Conservation (phyloP, 2,797 vertebrate genomes). For the Acestrorhynchus altus region DNA sequence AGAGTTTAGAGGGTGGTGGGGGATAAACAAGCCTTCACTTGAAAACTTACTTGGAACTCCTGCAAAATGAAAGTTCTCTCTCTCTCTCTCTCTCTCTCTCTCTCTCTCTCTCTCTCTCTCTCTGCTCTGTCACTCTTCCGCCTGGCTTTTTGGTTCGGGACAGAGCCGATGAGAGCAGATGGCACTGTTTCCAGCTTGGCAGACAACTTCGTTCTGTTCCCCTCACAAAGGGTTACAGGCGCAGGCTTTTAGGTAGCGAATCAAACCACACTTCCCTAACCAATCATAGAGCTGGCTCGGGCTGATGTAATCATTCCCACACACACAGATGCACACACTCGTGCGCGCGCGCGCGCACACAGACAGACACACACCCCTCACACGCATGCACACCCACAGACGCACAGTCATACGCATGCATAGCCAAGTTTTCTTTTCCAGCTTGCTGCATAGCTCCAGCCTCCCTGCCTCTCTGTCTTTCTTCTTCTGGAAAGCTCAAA, state of each 20-base stretch:
- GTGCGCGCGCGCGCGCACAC: conserved; percentile 42
- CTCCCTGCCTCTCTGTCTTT: conserved; percentile 27
- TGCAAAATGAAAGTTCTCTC: conserved; percentile 53
- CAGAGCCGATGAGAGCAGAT: conserved; percentile 62
- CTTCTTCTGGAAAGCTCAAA: conserved; percentile 2
- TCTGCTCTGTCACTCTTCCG: too few relatives aligned
- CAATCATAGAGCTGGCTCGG: conserved; percentile 83
- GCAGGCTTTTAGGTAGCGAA: conserved; percentile 87
- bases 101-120: too few relatives aligned
- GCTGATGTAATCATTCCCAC: conserved; percentile 86
- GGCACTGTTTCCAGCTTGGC: conserved; percentile 82
- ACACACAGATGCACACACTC: conserved; percentile 51
- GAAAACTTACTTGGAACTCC: conserved; percentile 58
- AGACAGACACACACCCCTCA: conserved; percentile 63
- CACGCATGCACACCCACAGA: conserved; percentile 66
- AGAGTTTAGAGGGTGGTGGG: conserved; percentile 44
- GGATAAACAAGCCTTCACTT: conserved; percentile 62
- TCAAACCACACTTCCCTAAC: conserved; percentile 88
- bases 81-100: too few relatives aligned
- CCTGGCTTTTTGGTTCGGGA: conserved; percentile 52
- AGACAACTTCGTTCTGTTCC: conserved; percentile 82
- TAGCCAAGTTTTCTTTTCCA: conserved; percentile 46
- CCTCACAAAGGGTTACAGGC: conserved; percentile 89
- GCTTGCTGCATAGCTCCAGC: conserved; percentile 56
- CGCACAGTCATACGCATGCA: conserved; percentile 54